Evolutionary conservation across 2,797 vertebrate genomes (phyloP), one percentile per base, ranked within the genome.

Genomic region (Petrocephalus schoutedeni): DNA sequence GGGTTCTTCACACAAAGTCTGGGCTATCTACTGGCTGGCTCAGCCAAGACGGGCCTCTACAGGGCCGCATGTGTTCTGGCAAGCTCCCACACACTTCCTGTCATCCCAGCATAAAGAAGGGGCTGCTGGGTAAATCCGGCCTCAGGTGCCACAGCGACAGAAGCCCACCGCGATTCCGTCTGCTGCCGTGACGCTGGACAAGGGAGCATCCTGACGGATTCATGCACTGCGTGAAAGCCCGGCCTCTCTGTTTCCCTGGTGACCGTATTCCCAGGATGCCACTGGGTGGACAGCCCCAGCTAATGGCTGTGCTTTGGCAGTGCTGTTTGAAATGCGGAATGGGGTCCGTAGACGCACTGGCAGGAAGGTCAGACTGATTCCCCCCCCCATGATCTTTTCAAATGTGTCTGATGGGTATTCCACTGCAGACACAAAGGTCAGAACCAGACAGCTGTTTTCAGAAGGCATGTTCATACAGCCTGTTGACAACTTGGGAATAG

Each of bases 301-400:
- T 86, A 14, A 86, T 19, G 32, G 54, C 56, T 12, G 4, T 41
- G 28, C 7, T 85, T 58, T 3, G 14, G 45, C 49, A 83, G 51
- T 67, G 57, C 57, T 86, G 80, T 86, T 87, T 88, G 54, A 88
- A 88, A 89, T 90, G 89, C 77, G 41, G 56, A 54, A 74, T 83
- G 87, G 67, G 61, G 57, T 67, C 58, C 19, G 61, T 64, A 51
- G 74, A 86, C 83, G 58, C 41, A 54, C 7, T 32, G 61, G 16
- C 87, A 74, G 36, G 67, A 64, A n/a, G 54, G 88, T 89, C 89
- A 89, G 88, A 89, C n/a, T 87, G 90, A 90, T 83, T 85, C 89
- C 49, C 51, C 77, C 77, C 1, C 80, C 74, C 89, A 85, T 90
- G 89, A 88, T 90, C 89, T 91, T 91, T 91, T 86, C 88, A 88